Evolutionary conservation across 2,113 vertebrate species (phyloP).

Genomic region (Lota lota): DNA sequence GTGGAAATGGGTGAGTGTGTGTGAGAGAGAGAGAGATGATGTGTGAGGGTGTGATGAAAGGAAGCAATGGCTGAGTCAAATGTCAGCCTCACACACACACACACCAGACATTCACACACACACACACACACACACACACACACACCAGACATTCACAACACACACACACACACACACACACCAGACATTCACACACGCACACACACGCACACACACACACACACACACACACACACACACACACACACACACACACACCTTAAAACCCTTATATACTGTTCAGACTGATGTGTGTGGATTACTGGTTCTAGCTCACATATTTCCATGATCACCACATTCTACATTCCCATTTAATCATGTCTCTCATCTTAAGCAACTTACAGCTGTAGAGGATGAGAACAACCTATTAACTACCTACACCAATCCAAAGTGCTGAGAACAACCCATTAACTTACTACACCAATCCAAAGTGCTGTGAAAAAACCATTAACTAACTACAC

Average conservation of each 20-base stretch:
- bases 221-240: constrained; percentile 7
- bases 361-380: no score
- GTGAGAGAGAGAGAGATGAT: no score
- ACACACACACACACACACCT: constrained; percentile 1
- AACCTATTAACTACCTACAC: not conserved
- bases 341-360: no score
- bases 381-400: not conserved
- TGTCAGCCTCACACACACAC: not conserved
- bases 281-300: no score
- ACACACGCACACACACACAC: not conserved
- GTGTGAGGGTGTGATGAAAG: no score
- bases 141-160: constrained; percentile 3
- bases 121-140: not conserved
- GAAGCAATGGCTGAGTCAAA: no score
- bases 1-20: no score
- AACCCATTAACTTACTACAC: no score
- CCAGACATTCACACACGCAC: not conserved
- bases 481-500: no score
- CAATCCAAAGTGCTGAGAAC: no score
- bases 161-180: not conserved
- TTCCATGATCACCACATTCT: not conserved
- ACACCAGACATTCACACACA: not conserved
- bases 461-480: no score
- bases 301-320: not conserved
- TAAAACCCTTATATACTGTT: not conserved